Base-by-base conservation (phyloP, 2,797 vertebrate genomes). In the Pseudochaenichthys georgianus region DNA sequence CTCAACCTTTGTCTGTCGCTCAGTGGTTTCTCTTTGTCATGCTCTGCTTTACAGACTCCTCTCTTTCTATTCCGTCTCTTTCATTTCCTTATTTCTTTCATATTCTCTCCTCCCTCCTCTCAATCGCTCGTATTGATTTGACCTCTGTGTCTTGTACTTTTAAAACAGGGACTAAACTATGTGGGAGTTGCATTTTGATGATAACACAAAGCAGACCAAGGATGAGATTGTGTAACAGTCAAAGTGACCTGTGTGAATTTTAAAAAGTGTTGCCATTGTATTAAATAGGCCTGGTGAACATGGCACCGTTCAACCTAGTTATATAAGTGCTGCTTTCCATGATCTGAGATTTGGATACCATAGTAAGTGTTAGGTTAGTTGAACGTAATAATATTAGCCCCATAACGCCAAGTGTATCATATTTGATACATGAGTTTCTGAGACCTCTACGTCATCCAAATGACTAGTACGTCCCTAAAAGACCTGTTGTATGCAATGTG, bases 341-440 rank as follows among this genome's bases (percentile, higher is more conserved):
- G 16, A 38, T 46, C 51, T 67, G 9, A 10, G 16, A n/a, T 16
- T 17, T 11, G 15, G 66, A 74, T 66, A 13, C 41, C 52, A 42
- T 70, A 42, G 64, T 54, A 77, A 69, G 23, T 28, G 23, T 28
- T 28, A 28, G 23, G 23, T 28, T 28, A 28, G 23, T 28, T 28
- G 23, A 3, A 23, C 3, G 23, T 28, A 28, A 28, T 28, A 28
- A 28, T 28, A 28, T 28, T 28, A 28, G 3, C 23, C 23, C 23
- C 3, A 23, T 23, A 23, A 23, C 23, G 2, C 2, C 23, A 23
- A 23, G 23, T 23, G 23, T 23, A 23, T 23, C 3, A 23, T 23
- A 23, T 23, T 23, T 23, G 23, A 23, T 23, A 23, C 23, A 3
- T 3, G 23, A 23, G 23, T 23, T 23, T 23, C 23, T 23, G 23